Conservation (phyloP, 2,113 vertebrate genomes). For the Vulpes vulpes region DNA sequence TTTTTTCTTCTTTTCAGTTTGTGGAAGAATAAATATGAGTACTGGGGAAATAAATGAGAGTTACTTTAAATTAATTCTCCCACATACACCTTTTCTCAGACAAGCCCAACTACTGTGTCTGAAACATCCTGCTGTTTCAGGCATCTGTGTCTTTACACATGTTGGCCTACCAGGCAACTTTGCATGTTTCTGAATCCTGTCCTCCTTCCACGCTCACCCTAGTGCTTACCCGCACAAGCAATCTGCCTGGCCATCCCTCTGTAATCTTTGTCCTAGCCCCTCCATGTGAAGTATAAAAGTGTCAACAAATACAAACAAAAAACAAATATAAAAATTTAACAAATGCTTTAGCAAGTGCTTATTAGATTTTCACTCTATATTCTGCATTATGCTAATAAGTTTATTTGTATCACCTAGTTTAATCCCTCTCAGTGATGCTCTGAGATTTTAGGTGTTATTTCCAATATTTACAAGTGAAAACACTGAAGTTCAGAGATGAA, state of each 20-base stretch:
- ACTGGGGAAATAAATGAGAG: neutral
- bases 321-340: neutral
- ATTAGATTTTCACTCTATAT: neutral
- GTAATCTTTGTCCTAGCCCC: neutral
- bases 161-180: neutral
- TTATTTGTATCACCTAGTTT: conserved; percentile 37
- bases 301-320: neutral
- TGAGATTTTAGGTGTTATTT: neutral
- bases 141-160: neutral
- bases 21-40: neutral
- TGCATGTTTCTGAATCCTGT: neutral
- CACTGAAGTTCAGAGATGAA: neutral
- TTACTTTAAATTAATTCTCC: neutral
- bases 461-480: conserved; percentile 38
- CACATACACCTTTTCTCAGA: neutral
- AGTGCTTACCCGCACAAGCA: no score
- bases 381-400: conserved; percentile 39
- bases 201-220: neutral
- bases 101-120: neutral
- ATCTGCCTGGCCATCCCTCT: neutral
- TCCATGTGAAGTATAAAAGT: neutral
- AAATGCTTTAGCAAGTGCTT: neutral
- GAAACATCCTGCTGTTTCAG: neutral
- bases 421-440: neutral
- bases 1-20: neutral